Base-by-base conservation (phyloP, 2,113 vertebrate genomes). In the Rhadina sibilatrix region DNA sequence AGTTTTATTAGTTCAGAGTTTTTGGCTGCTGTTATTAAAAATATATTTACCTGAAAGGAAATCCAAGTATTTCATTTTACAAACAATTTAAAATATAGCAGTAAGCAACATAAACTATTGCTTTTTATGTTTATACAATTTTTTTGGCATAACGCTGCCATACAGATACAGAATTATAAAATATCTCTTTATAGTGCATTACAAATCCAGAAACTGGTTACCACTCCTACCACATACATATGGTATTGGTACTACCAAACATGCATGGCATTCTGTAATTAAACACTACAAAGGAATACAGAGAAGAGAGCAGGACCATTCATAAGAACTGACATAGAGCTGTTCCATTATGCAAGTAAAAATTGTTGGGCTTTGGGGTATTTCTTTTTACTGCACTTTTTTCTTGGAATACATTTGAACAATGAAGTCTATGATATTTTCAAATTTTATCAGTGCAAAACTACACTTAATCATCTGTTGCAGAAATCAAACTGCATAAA, bases 141-240 rank as follows among this genome's bases (percentile, higher is more conserved):
- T 86, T 91, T 85, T 87, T 98, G 97, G 97, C 97, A 97, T 92
- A 96, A 97, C 75, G 96, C 54, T 97, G 97, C 97, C 96, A 97
- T 98, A 98, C 96, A 94, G 60, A 96, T 97, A 97, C 94, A 97
- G 97, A 98, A 97, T 94, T 98, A 97, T 94, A 98, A 98, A 98
- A 97, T 96, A 97, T 88, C 93, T 90, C 93, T 95, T 95, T 91
- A 83, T 94, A 96, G 95, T 96, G 96, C 94, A 97, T 97, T 96
- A 97, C 96, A 97, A 94, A 97, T 93, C 97, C 97, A 98, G 96
- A 98, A 96, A 98, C 97, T 97, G 97, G 97, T 98, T 97, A 98
- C 97, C 96, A 95, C 94, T 94, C 89, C 96, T 96, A 97, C 97
- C 98, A 98, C 97, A 97, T 65, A 97, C 83, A 95, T 92, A 97